Conservation (phyloP, 2,113 vertebrate genomes). For the Strix uralensis region DNA sequence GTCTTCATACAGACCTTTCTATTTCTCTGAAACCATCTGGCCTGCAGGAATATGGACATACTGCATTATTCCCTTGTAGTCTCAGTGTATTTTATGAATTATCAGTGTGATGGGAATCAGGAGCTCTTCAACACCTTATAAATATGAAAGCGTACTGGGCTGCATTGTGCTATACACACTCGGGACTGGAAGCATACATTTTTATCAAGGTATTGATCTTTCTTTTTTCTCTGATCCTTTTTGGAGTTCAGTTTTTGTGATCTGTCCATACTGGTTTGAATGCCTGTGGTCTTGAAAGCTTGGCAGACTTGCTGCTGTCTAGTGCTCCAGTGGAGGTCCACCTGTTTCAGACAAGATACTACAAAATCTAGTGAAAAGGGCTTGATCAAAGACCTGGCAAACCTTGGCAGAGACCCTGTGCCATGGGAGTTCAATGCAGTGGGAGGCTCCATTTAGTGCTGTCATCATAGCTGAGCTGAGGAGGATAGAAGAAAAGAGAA, state of each 20-base stretch:
- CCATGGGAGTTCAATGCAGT: fast-evolving
- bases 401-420: neutral
- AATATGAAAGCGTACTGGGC: neutral
- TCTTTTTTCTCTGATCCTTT: neutral
- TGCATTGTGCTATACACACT: neutral
- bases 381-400: neutral
- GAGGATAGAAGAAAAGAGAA: neutral
- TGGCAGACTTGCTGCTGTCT: neutral
- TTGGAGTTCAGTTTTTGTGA: neutral
- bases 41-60: neutral
- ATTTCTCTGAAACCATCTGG: neutral
- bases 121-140: neutral
- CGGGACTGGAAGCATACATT: neutral
- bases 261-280: neutral
- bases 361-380: neutral
- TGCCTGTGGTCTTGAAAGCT: neutral
- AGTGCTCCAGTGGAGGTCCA: neutral
- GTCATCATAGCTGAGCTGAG: neutral
- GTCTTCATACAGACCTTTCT: neutral
- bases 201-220: neutral
- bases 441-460: neutral
- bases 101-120: neutral
- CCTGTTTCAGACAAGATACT: neutral
- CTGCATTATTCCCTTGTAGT: neutral
- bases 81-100: neutral